These are phyloP conservation scores for Sminthopsis crassicaudata DNA, from an alignment of 2,113 vertebrate genomes.

Conservation along the genomic window DNA sequence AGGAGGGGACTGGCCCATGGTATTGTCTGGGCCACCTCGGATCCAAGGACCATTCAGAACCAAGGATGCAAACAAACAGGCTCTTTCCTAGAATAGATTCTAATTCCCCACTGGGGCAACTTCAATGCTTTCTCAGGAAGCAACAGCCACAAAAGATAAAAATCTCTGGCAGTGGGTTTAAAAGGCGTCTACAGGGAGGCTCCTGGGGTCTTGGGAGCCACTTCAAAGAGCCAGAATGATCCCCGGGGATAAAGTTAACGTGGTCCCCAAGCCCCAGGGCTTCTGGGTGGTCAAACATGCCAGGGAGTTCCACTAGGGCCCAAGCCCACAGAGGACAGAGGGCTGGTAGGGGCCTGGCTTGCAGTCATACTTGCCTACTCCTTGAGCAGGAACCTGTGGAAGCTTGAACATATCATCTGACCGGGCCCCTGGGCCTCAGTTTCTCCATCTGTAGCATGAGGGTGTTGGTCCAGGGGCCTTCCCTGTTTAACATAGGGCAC, in stretches of 20 bases:
- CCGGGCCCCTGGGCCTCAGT: too few relatives aligned
- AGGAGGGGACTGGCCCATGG: neutral
- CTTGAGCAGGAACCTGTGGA: too few relatives aligned
- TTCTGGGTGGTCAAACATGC: neutral
- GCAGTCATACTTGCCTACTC: too few relatives aligned
- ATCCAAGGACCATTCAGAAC: neutral
- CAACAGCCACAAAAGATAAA: neutral
- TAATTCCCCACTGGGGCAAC: neutral
- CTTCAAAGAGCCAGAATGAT: neutral
- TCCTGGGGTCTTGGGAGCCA: neutral
- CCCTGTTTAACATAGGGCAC: too few relatives aligned
- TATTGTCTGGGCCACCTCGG: neutral
- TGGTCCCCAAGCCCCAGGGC: neutral
- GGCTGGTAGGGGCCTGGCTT: too few relatives aligned
- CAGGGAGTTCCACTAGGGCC: too few relatives aligned
- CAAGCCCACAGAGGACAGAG: neutral
- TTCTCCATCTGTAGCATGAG: too few relatives aligned
- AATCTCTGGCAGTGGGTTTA: neutral
- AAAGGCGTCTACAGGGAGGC: neutral
- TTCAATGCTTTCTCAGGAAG: neutral
- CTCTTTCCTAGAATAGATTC: neutral
- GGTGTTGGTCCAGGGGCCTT: too few relatives aligned
- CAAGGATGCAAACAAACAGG: neutral
- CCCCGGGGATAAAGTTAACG: neutral
- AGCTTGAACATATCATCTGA: too few relatives aligned